Evolutionary conservation across 2,113 vertebrate species (phyloP), one percentile per base, ranked within the genome.

Genomic region (Cololabis saira): DNA sequence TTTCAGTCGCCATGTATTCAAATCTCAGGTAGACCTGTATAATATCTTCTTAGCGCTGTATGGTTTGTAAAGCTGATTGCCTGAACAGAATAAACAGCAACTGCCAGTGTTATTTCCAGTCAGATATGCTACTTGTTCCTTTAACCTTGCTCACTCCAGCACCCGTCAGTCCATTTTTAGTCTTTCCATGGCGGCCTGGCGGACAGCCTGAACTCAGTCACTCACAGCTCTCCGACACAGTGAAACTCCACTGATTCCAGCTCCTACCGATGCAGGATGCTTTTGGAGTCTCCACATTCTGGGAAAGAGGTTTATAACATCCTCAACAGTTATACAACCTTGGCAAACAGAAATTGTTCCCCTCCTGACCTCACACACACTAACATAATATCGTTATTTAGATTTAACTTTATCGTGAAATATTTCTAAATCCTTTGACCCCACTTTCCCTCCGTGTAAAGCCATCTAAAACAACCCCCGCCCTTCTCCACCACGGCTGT

Each of bases 51-150:
- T 59, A 13, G 33, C 33, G 45, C n/a, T 69, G 9, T 47, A 41
- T 41, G 60, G 53, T 72, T 59, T 62, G 40, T 51, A 40, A 60
- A 61, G 44, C 15, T 51, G 71, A 84, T 60, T 71, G 80, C 58
- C 49, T 72, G 66, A 22, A 68, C 44, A 69, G 71, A 82, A 82
- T 81, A 79, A 84, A 86, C 44, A 69, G 52, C 81, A 85, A 87
- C 74, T 78, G 78, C 70, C 50, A 60, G 59, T 81, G 84, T 82
- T 87, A 88, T 83, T 85, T 85, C 84, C 81, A 90, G 81, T 79
- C 82, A 85, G 84, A 76, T 81, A 83, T 84, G 80, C 74, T 80
- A 63, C 80, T 85, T 83, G 83, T 80, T 85, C 75, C 71, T 89
- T 87, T 84, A 87, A 84, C 81, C 84, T 87, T 80, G 81, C 74